A percentile compares a stretch with the other conserved stretches of the same genome.
Evolutionary conservation across 2,113 vertebrate genomes (phyloP).

Genomic region (Gnathonemus echidnorhynchus): DNA sequence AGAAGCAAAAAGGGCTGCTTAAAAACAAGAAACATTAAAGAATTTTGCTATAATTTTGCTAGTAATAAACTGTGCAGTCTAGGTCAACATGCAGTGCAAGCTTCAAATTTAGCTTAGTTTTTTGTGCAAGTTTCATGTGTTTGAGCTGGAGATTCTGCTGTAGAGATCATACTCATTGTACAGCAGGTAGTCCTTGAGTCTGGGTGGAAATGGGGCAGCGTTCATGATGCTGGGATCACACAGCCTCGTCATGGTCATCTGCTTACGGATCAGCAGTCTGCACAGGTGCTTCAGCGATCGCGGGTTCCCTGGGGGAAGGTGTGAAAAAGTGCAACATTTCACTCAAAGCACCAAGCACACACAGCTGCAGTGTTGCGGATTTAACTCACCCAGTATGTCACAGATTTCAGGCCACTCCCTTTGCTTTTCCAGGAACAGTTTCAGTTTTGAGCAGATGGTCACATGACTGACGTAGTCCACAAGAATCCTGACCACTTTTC

Average conservation of each 20-base stretch:
- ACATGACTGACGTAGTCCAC: constrained; percentile 73
- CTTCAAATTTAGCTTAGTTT: neutral
- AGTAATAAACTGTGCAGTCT: neutral
- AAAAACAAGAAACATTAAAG: neutral
- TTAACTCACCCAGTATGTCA: constrained; percentile 66
- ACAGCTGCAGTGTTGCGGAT: neutral
- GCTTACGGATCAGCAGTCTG: constrained; percentile 69
- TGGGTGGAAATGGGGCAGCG: constrained; percentile 59
- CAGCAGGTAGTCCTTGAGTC: constrained; percentile 67
- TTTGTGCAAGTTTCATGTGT: constrained; percentile 25
- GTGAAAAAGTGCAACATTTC: neutral
- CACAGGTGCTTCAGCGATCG: constrained; percentile 71
- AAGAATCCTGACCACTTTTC: constrained; percentile 62
- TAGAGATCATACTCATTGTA: constrained; percentile 79
- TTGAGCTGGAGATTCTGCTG: constrained; percentile 46
- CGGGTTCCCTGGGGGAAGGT: constrained; percentile 64
- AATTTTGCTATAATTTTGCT: neutral
- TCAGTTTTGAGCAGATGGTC: constrained; percentile 68
- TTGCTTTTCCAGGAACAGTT: constrained; percentile 59
- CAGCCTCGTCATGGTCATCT: constrained; percentile 57
- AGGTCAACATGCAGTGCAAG: neutral
- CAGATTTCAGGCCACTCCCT: constrained; percentile 74
- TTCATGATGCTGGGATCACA: constrained; percentile 53
- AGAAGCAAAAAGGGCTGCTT: neutral
- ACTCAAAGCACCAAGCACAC: neutral